Conservation (phyloP, 1,140 invertebrate species). For the Plectrocnemia conspersa region DNA sequence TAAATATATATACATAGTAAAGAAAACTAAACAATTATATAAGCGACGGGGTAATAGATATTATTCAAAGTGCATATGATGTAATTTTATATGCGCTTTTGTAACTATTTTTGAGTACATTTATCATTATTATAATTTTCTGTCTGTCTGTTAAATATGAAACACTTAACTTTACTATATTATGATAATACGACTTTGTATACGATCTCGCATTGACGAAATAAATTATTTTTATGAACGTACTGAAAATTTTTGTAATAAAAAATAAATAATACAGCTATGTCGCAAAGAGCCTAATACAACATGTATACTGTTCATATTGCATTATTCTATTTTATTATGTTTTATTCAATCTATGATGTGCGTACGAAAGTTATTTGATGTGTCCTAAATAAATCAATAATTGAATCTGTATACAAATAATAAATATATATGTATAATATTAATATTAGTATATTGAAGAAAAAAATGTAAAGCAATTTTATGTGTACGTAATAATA, state of each 20-base stretch:
- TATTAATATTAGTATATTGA: constrained; percentile 20
- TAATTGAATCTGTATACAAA: constrained; percentile 27
- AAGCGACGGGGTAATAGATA: constrained; percentile 35
- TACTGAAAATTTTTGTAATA: not conserved
- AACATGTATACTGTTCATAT: constrained; percentile 2
- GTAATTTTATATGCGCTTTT: not conserved
- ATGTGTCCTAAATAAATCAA: constrained; percentile 7
- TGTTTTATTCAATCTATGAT: not conserved
- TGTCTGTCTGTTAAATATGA: not conserved
- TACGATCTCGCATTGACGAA: constrained; percentile 3
- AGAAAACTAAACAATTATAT: no score
- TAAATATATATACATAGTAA: no score
- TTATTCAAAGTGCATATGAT: constrained; percentile 16
- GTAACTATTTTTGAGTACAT: not conserved
- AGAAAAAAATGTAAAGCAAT: constrained; percentile 34
- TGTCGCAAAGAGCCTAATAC: not conserved
- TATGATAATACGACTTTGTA: not conserved
- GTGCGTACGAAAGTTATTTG: not conserved
- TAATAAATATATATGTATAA: constrained; percentile 27
- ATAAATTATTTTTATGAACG: constrained; percentile 1
- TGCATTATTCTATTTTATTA: not conserved
- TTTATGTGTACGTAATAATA: constrained; percentile 34
- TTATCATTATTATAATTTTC: constrained; percentile 2
- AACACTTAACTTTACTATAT: not conserved
- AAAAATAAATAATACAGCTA: not conserved